phyloP scores from a whole-genome alignment of 2,113 vertebrate species.

The Macrotis lagotis region DNA sequence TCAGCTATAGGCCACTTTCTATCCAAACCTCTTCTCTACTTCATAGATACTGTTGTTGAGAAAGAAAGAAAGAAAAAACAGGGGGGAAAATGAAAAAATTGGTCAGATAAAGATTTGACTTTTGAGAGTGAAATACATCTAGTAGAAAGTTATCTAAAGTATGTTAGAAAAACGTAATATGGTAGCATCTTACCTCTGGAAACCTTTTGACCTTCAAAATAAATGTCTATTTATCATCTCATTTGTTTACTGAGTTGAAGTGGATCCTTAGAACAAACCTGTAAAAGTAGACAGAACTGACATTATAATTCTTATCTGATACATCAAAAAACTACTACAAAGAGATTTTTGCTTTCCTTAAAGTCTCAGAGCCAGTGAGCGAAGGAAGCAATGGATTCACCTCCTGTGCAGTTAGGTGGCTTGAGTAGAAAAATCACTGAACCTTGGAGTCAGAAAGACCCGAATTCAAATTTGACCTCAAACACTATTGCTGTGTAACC shows the following conservation, averaged over 20 bases:
- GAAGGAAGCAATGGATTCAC: constrained; percentile 1
- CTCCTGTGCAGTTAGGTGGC: not conserved
- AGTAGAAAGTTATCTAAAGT: not conserved
- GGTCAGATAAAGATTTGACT: not conserved
- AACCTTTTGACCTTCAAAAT: constrained; percentile 24
- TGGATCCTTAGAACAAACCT: constrained; percentile 14
- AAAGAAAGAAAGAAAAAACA: not conserved
- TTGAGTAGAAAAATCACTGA: not conserved
- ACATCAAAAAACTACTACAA: not conserved
- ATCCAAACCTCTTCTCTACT: constrained; percentile 12
- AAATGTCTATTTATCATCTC: constrained; percentile 8
- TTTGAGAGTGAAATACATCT: not conserved
- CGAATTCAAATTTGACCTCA: not conserved
- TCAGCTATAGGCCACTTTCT: constrained; percentile 29
- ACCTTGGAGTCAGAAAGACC: not conserved
- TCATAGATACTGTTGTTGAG: constrained; percentile 20
- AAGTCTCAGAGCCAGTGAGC: constrained; percentile 10
- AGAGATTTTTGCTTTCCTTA: constrained; percentile 8
- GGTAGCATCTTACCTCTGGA: constrained; percentile 9
- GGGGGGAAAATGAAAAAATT: not conserved
- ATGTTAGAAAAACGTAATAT: not conserved
- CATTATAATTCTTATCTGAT: not conserved
- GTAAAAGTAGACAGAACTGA: not conserved
- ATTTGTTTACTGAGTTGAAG: not conserved
- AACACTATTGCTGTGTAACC: not conserved